A percentile compares a stretch with the other conserved stretches of the same genome.
Evolutionary conservation across 2,113 vertebrate species (phyloP).

Genomic region (Patagioenas fasciata): DNA sequence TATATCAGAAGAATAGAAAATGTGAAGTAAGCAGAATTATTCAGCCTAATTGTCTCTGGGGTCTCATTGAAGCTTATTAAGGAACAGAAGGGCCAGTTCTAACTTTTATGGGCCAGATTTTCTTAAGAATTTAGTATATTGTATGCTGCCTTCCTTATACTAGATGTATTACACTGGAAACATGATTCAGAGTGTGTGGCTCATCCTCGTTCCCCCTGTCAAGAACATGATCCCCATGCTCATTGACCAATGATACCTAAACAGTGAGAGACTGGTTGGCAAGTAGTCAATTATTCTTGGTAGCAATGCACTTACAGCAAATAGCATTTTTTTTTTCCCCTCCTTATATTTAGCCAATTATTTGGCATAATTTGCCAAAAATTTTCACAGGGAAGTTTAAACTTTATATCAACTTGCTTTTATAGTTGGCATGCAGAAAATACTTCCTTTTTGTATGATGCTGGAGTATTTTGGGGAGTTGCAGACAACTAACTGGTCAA

Average conservation of each 20-base stretch:
- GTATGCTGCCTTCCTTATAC: not conserved
- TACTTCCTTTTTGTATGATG: not conserved
- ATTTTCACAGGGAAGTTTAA: not conserved
- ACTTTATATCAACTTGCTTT: not conserved
- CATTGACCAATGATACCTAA: not conserved
- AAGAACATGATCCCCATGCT: not conserved
- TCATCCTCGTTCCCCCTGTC: accelerated
- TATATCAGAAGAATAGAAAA: not conserved
- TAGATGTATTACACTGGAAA: not conserved
- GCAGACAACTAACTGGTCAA: not conserved
- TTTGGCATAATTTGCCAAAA: not conserved
- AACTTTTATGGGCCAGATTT: not conserved
- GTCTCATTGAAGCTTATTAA: not conserved
- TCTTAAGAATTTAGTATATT: not conserved
- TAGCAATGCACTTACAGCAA: not conserved
- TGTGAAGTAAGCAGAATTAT: not conserved
- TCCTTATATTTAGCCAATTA: not conserved
- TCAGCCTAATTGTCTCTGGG: not conserved
- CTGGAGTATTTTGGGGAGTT: not conserved
- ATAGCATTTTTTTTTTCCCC: not conserved
- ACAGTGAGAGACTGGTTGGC: not conserved
- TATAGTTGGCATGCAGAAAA: not conserved
- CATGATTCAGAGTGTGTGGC: not conserved
- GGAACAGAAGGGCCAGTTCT: not conserved
- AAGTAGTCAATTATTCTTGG: not conserved